Evolutionary conservation across 1,140 invertebrate species (phyloP), one percentile per base, ranked within the genome.

Genomic region (Hycleus cichorii): DNA sequence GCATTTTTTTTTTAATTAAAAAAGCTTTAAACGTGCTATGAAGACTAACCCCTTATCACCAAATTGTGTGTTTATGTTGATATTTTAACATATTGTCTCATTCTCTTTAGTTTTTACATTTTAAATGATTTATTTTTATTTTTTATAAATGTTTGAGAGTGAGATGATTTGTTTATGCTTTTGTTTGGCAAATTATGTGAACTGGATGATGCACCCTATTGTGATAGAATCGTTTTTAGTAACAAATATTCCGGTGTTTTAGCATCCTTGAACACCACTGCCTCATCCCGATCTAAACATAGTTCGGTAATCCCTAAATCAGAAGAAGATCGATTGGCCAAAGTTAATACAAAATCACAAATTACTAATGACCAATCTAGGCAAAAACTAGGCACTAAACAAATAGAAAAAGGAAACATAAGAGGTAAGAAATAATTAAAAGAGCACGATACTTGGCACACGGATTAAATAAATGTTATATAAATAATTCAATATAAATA

Each of bases 221-320:
- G 62, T 64, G 62, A 44, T 42, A 7, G 11, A 42, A 42, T 42
- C 40, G 9, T n/a, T 62, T 57, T 55, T 55, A 53, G 64, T 69
- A 69, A 67, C 62, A 63, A 63, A 65, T 64, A 54, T 69, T 69
- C 66, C 71, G 70, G 65, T 74, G 64, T 74, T 74, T 71, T 74
- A 74, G 72, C 72, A 68, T 74, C 71, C 72, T 65, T 74, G 69
- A 73, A 72, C 67, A 74, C 72, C 60, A 71, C 72, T 66, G 70
- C 67, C 63, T 72, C 69, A 69, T 72, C 69, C 69, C 71, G 71
- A 70, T 74, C 68, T 74, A 73, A 74, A 74, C 60, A 65, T 69
- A 74, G 64, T 67, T 68, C 71, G 64, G 69, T 74, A 62, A 62
- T 70, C 58, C 64, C 68, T 68, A 73, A 72, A 71, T 69, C 63